Conservation (phyloP, 92 coral and sea anemone species). For the Palythoa grandiflora region DNA sequence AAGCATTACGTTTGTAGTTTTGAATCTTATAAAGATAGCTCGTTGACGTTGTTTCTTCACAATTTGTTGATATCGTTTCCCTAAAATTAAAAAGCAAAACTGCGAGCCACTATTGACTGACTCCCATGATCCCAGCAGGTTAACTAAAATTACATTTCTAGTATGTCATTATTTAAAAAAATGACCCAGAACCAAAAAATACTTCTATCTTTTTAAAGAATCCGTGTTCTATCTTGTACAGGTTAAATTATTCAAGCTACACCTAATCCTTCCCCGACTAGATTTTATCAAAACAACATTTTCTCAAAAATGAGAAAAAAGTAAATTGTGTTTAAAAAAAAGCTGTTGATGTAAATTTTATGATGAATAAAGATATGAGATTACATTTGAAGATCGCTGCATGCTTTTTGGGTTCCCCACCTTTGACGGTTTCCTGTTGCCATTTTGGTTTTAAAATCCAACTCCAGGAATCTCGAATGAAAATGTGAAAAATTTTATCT, state of each 20-base stretch:
- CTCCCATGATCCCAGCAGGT: too few relatives aligned
- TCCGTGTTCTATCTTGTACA: background rate
- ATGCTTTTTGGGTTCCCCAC: background rate
- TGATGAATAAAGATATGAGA: background rate
- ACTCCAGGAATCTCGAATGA: slow-evolving; percentile 7
- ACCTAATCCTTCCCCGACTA: background rate
- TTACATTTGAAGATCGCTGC: background rate
- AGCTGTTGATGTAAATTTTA: background rate
- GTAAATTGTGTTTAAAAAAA: background rate
- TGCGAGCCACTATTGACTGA: too few relatives aligned
- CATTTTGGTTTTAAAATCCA: background rate
- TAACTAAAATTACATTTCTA: too few relatives aligned
- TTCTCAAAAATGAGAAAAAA: background rate
- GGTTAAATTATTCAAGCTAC: background rate
- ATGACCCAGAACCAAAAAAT: background rate
- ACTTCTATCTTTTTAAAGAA: background rate
- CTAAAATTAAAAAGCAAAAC: too few relatives aligned
- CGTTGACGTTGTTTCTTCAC: too few relatives aligned
- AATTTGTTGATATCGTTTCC: too few relatives aligned
- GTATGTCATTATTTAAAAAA: background rate
- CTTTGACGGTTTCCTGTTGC: background rate
- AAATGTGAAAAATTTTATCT: background rate
- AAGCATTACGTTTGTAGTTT: too few relatives aligned
- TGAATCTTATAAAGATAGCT: too few relatives aligned
- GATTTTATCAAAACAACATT: background rate